Conservation (phyloP, 2,113 vertebrate genomes). For the Phycodurus eques region DNA sequence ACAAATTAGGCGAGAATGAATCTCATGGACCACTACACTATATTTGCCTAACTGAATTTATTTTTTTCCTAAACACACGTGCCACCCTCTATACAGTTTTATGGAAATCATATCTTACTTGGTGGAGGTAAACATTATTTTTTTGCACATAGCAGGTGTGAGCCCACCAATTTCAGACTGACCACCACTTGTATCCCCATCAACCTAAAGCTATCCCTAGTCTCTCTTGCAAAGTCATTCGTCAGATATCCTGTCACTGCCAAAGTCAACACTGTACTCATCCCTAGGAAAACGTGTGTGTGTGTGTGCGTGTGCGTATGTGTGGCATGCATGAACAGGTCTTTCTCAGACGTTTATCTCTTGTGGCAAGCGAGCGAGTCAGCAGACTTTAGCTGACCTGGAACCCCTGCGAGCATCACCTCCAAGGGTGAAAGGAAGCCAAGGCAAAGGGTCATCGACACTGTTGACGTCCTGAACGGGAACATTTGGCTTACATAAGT, state of each 20-base stretch:
- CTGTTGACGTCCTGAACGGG: constrained; percentile 15
- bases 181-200: neutral
- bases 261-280: constrained; percentile 8
- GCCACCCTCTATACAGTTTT: neutral
- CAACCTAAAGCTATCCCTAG: neutral
- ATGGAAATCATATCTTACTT: neutral
- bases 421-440: constrained; percentile 30
- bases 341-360: constrained; percentile 17
- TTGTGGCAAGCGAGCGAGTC: constrained; percentile 13
- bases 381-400: constrained; percentile 18
- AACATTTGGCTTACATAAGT: constrained; percentile 27
- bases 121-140: neutral
- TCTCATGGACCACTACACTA: neutral
- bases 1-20: too few species aligned
- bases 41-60: neutral
- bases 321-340: neutral
- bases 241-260: constrained; percentile 25
- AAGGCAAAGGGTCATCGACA: constrained; percentile 30
- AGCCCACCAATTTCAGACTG: neutral
- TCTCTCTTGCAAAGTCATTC: constrained; percentile 32
- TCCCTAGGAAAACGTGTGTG: neutral
- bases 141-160: neutral
- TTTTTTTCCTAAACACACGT: neutral
- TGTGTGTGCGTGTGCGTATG: neutral
- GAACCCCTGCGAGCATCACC: constrained; percentile 7